Conservation (phyloP, 2,797 vertebrate genomes). For the Tinamus major region DNA sequence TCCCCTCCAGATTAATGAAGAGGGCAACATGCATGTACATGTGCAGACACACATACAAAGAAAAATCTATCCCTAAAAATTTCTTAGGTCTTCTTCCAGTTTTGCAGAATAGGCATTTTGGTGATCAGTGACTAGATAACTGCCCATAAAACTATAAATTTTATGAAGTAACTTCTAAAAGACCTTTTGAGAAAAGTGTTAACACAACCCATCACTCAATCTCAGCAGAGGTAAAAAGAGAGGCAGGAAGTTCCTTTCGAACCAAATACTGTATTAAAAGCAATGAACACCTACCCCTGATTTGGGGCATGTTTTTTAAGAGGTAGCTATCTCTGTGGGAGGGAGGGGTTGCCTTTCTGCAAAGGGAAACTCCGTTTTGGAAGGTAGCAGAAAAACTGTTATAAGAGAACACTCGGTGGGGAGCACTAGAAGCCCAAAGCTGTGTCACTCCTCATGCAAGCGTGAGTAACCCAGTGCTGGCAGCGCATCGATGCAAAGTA, state of each 20-base stretch:
- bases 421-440: neutral
- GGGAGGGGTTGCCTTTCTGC: neutral
- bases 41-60: neutral
- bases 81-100: neutral
- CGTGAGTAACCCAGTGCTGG: neutral
- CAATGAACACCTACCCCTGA: accelerated
- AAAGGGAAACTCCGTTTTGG: neutral
- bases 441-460: neutral
- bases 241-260: neutral
- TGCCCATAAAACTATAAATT: neutral
- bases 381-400: neutral
- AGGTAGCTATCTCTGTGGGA: neutral
- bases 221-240: neutral
- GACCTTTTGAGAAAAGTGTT: neutral
- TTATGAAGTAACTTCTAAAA: neutral
- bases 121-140: neutral
- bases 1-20: neutral
- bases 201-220: neutral
- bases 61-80: neutral
- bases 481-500: accelerated
- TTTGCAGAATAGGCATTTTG: neutral
- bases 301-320: neutral
- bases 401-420: neutral
- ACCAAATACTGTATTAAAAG: neutral
- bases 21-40: accelerated